phyloP scores from a whole-genome alignment of 2,113 vertebrate genomes.

The Podocnemis expansa region DNA sequence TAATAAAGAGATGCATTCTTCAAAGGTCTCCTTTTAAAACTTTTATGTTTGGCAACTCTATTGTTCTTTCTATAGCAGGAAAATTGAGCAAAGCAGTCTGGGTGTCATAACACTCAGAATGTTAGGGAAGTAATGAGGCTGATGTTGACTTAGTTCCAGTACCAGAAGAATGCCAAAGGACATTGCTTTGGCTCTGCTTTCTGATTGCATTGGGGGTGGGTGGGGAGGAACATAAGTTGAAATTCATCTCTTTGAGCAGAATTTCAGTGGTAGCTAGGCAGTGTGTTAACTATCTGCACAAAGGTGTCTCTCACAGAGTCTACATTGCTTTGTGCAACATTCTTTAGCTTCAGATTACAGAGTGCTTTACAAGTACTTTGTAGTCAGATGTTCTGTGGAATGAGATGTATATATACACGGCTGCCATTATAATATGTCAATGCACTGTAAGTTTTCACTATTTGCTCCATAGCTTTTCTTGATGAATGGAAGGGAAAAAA shows the following conservation, averaged over 20 bases:
- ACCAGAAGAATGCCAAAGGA: conserved; percentile 29
- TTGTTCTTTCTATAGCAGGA: not conserved
- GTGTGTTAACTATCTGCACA: not conserved
- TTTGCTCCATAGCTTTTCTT: not conserved
- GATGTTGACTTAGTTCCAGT: conserved; percentile 25
- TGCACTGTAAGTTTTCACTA: not conserved
- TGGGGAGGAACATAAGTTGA: conserved; percentile 7
- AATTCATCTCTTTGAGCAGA: conserved; percentile 1
- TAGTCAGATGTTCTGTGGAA: not conserved
- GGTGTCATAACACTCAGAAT: not conserved
- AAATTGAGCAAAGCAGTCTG: conserved; percentile 23
- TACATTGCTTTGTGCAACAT: not conserved
- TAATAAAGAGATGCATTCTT: not conserved
- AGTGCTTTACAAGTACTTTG: not conserved
- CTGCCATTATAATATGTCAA: not conserved
- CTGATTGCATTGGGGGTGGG: conserved; percentile 10
- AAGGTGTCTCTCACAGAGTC: not conserved
- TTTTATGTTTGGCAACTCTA: conserved; percentile 23
- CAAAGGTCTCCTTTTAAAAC: conserved; percentile 23
- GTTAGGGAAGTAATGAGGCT: not conserved
- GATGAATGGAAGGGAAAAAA: not conserved
- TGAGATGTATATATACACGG: conserved; percentile 8
- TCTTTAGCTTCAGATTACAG: not conserved
- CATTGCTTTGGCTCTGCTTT: not conserved
- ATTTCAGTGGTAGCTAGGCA: conserved; percentile 34